phyloP scores from a whole-genome alignment of 2,797 vertebrate species.

The Karalla daura region DNA sequence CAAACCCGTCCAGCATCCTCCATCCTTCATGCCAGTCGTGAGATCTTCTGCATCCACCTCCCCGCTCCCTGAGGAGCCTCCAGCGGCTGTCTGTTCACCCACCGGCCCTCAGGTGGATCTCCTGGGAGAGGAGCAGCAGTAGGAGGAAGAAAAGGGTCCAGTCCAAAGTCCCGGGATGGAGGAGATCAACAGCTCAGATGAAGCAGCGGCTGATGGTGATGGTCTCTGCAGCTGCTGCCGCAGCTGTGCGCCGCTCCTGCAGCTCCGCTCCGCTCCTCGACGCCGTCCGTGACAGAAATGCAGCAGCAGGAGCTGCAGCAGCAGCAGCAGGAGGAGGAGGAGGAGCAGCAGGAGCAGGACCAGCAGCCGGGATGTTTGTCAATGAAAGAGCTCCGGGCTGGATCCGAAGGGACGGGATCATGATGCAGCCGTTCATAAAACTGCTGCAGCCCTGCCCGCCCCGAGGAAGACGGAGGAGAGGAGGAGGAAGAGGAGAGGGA shows the following conservation, averaged over 20 bases:
- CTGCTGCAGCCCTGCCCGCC: slow-evolving; percentile 78
- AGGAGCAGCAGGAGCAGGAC: too few species aligned
- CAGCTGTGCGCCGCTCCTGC: slow-evolving; percentile 53
- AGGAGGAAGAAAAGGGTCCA: slow-evolving; percentile 12
- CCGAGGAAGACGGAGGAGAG: slow-evolving; percentile 47
- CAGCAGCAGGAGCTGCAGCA: too few species aligned
- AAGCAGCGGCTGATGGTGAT: slow-evolving; percentile 35
- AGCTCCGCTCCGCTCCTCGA: slow-evolving; percentile 48
- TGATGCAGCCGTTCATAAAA: slow-evolving; percentile 76
- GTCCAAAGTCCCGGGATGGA: slow-evolving; percentile 47
- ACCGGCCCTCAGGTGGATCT: slow-evolving; percentile 33
- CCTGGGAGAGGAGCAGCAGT: slow-evolving; percentile 35
- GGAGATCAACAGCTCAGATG: slow-evolving; percentile 69
- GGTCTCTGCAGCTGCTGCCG: slow-evolving; percentile 59
- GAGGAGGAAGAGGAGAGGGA: not conserved
- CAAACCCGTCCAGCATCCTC: slow-evolving; percentile 67
- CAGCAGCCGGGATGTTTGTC: slow-evolving; percentile 73
- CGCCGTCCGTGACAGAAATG: slow-evolving; percentile 73
- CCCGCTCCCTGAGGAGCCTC: slow-evolving; percentile 31
- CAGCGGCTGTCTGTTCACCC: slow-evolving; percentile 27
- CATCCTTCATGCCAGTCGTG: slow-evolving; percentile 63
- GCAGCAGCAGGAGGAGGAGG: too few species aligned
- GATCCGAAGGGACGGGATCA: slow-evolving; percentile 49
- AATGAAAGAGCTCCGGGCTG: slow-evolving; percentile 60
- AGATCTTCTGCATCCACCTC: too few species aligned